phyloP scores from a whole-genome alignment of 2,888 invertebrate genomes.

The Tetropium fuscum region DNA sequence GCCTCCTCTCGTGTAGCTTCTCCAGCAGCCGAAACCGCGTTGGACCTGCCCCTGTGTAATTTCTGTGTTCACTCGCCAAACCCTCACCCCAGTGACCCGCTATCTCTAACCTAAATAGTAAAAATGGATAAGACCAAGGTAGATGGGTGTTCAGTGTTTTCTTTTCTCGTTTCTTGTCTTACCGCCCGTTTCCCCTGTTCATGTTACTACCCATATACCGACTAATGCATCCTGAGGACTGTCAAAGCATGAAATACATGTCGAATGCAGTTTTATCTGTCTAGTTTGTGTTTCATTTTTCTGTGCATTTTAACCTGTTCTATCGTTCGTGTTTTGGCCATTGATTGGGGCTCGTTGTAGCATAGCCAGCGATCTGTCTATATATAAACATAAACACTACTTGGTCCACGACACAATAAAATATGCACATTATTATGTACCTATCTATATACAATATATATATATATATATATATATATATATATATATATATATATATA shows the following conservation, averaged over 20 bases:
- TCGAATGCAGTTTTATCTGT: constrained; percentile 14
- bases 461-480: neutral
- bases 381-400: neutral
- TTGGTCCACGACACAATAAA: neutral
- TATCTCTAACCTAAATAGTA: constrained; percentile 52
- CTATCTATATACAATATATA: neutral
- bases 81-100: constrained; percentile 55
- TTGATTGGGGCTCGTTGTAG: constrained; percentile 9
- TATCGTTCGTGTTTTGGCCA: constrained; percentile 4
- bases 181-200: constrained; percentile 4
- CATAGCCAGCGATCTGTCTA: neutral
- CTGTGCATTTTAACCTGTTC: constrained; percentile 25
- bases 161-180: constrained; percentile 29
- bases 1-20: constrained; percentile 38
- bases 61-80: constrained; percentile 52
- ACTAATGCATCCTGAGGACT: constrained; percentile 26
- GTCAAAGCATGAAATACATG: constrained; percentile 28
- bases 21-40: constrained; percentile 36
- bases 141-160: constrained; percentile 52
- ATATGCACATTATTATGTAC: neutral
- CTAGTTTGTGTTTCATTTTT: constrained; percentile 25
- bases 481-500: neutral
- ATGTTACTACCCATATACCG: no score
- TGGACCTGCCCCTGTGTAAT: constrained; percentile 41
- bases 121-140: constrained; percentile 55